Evolutionary conservation across 2,797 vertebrate genomes (phyloP).

Genomic region (Galaxias olidus): DNA sequence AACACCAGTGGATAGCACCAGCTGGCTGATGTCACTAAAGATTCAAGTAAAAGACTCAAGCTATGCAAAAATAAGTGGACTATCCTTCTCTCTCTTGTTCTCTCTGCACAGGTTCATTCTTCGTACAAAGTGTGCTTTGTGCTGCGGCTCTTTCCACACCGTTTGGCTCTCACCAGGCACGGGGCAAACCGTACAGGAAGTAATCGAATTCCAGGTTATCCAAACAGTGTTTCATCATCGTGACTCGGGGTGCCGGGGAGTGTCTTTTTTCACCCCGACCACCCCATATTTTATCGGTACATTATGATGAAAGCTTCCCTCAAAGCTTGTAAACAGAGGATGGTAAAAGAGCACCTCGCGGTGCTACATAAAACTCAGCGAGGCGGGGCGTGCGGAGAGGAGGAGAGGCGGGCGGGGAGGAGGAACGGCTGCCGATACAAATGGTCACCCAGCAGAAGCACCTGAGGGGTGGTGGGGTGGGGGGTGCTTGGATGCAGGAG

Average conservation of each 20-base stretch:
- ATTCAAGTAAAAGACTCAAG: too few relatives aligned
- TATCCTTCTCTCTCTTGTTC: too few relatives aligned
- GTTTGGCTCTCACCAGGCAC: not conserved
- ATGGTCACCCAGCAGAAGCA: slow-evolving; percentile 5
- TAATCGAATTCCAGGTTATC: slow-evolving; percentile 19
- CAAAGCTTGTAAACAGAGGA: slow-evolving; percentile 40
- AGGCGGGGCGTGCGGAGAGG: too few relatives aligned
- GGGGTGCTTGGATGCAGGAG: too few relatives aligned
- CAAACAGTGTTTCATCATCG: slow-evolving; percentile 13
- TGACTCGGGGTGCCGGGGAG: slow-evolving; percentile 24
- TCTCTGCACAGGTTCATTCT: too few relatives aligned
- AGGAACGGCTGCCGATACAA: slow-evolving; percentile 21
- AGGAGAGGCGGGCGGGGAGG: slow-evolving; percentile 3
- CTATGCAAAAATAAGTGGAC: too few relatives aligned
- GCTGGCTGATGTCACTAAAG: too few relatives aligned
- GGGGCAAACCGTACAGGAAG: not conserved
- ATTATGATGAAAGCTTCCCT: slow-evolving; percentile 32
- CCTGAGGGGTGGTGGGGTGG: not conserved
- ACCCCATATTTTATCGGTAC: slow-evolving; percentile 40
- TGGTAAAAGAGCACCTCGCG: slow-evolving; percentile 27
- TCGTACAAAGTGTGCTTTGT: too few relatives aligned
- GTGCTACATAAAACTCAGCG: slow-evolving; percentile 16
- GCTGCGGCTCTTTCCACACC: too few relatives aligned
- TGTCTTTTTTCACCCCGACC: slow-evolving; percentile 19
- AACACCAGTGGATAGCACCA: too few relatives aligned